Conservation (phyloP, 1,140 invertebrate genomes). For the Wasmannia auropunctata region DNA sequence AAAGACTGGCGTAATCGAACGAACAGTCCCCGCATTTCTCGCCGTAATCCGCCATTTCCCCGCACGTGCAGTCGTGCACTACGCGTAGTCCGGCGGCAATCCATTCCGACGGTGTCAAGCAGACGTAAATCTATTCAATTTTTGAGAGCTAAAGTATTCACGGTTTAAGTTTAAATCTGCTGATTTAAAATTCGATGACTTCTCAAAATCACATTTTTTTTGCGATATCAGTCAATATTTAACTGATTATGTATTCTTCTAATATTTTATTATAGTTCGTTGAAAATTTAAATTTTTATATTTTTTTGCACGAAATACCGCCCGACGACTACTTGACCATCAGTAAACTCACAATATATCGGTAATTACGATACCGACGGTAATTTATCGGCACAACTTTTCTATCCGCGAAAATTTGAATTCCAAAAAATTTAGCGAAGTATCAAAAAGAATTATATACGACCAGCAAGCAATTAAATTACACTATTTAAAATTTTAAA, state of each 20-base stretch:
- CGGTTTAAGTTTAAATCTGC: neutral
- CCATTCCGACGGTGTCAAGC: neutral
- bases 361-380: too few relatives aligned
- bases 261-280: neutral
- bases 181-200: neutral
- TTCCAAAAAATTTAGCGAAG: too few relatives aligned
- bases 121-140: neutral
- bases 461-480: too few relatives aligned
- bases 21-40: constrained; percentile 70
- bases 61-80: neutral
- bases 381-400: too few relatives aligned
- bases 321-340: too few relatives aligned
- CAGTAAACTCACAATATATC: too few relatives aligned
- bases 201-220: neutral
- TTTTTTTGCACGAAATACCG: too few relatives aligned
- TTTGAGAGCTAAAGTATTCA: neutral
- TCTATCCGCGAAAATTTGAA: too few relatives aligned
- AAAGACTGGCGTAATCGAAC: constrained; percentile 71
- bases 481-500: too few relatives aligned
- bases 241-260: neutral
- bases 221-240: neutral
- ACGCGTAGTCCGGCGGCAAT: too few relatives aligned
- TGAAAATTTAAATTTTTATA: neutral
- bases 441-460: too few relatives aligned
- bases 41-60: constrained; percentile 64